phyloP scores from a whole-genome alignment of 23 tunicate species.

The Trididemnum clinides region DNA sequence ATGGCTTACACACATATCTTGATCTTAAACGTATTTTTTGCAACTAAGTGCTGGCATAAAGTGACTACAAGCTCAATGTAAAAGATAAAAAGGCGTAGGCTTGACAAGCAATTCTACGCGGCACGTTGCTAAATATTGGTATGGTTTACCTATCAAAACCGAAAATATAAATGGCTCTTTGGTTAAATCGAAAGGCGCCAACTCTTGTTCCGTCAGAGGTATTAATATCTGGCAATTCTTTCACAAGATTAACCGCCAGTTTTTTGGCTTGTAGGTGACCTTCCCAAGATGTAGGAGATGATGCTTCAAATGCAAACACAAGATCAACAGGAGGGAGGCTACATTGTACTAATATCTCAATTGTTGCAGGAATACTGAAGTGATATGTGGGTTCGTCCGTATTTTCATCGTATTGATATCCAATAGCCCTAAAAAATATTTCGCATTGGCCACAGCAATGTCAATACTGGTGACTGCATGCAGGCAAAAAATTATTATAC shows the following conservation, averaged over 20 bases:
- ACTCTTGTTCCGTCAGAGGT: slow-evolving; percentile 15
- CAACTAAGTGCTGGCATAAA: no score
- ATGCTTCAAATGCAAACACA: slow-evolving; percentile 17
- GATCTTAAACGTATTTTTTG: no score
- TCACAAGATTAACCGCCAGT: not conserved
- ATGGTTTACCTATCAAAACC: not conserved
- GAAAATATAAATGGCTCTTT: not conserved
- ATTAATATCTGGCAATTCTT: not conserved
- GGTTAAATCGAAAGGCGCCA: slow-evolving; percentile 12
- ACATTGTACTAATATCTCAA: not conserved
- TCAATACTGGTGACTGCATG: no score
- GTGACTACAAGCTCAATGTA: no score
- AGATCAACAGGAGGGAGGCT: slow-evolving; percentile 7
- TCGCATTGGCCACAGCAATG: no score
- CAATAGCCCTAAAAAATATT: slow-evolving; percentile 4
- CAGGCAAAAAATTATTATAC: no score
- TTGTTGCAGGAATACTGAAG: not conserved
- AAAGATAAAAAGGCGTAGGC: not conserved
- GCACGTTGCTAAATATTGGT: not conserved
- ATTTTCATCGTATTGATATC: not conserved
- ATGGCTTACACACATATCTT: no score
- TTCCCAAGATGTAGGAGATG: not conserved
- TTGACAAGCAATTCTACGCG: not conserved
- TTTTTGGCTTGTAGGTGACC: not conserved
- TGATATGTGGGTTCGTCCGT: not conserved